Evolutionary conservation across 2,888 invertebrate species (phyloP), one percentile per base, ranked within the genome.

Genomic region (Eupithecia centaureata): DNA sequence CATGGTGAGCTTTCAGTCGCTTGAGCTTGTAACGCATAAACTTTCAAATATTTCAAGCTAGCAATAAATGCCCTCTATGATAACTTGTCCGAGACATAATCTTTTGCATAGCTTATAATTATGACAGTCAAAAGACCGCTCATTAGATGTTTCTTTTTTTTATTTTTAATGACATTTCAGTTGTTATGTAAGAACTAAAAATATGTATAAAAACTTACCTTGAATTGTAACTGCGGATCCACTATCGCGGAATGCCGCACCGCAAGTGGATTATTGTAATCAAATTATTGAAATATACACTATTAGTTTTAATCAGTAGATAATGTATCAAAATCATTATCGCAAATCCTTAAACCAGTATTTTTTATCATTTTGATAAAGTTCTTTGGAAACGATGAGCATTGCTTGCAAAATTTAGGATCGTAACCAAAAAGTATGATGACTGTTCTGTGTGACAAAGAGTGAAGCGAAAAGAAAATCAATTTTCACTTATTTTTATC

Each of bases 221-320:
- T 82, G 66, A 35, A 35, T 57, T 56, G 42, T 70, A 56, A 68
- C 70, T 70, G 76, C 80, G 76, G 80, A 77, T 74, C 79, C 81
- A 76, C 75, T 74, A 64, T 72, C 72, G 70, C 77, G 80, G 77
- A 76, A 70, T 65, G 73, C 64, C 69, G 68, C 73, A 73, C 78
- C 77, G 73, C 82, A 72, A 88, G 83, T 89, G 85, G 85, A 85
- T 86, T 85, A 86, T 71, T 80, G 67, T 79, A 85, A 87, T 85
- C 79, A 82, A 83, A 81, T 79, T 82, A 85, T 83, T 78, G 76
- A 83, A 85, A 83, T 87, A 87, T 86, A 87, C 79, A 76, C 74
- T 72, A 81, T 76, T 76, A 77, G 66, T 69, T 62, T 71, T 79
- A 82, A 86, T 85, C 83, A 76, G 62, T 65, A 70, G 79, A 82